Evolutionary conservation across 23 tunicate species (phyloP), one percentile per base, ranked within the genome.

Genomic region (Diplosoma virens): DNA sequence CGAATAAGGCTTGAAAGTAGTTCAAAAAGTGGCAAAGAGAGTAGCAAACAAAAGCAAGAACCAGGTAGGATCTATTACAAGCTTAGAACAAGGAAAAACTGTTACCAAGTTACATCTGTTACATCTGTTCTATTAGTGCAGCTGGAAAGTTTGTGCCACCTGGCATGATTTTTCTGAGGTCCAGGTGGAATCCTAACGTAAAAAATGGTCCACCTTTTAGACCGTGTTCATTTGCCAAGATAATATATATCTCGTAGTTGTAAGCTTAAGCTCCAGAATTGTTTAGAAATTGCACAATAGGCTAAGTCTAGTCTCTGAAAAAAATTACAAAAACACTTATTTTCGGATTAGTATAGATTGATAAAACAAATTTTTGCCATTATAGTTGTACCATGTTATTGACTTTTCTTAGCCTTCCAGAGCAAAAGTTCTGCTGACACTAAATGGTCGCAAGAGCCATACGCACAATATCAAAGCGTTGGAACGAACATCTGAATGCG

Each of bases 21-120:
- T 47, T 72, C 60, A 72, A 72, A 72, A 72, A 35, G 70, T 63
- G 3, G n/a, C n/a, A n/a, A n/a, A n/a, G n/a, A n/a, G n/a, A n/a
- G 11, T 63, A 6, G 70, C 35, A 27, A 63, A 63, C 6, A 63
- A 30, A 63, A 35, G 70, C 24, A 56, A 63, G 20, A 34, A n/a
- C n/a, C n/a, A n/a, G n/a, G n/a, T n/a, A n/a, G n/a, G n/a, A n/a
- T n/a, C n/a, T n/a, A n/a, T n/a, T n/a, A n/a, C n/a, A n/a, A n/a
- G n/a, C n/a, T n/a, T n/a, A n/a, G n/a, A n/a, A n/a, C n/a, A n/a
- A n/a, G n/a, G n/a, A n/a, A n/a, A n/a, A n/a, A n/a, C n/a, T n/a
- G n/a, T n/a, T n/a, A 63, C 29, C 70, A 63, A 29, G 29, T 63
- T 63, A 35, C 35, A 4, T 34, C 33, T 5, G 29, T 63, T 30